A percentile compares a stretch with the other conserved stretches of the same genome.
phyloP scores from a whole-genome alignment of 2,113 vertebrate species.

The Polypterus senegalus region DNA sequence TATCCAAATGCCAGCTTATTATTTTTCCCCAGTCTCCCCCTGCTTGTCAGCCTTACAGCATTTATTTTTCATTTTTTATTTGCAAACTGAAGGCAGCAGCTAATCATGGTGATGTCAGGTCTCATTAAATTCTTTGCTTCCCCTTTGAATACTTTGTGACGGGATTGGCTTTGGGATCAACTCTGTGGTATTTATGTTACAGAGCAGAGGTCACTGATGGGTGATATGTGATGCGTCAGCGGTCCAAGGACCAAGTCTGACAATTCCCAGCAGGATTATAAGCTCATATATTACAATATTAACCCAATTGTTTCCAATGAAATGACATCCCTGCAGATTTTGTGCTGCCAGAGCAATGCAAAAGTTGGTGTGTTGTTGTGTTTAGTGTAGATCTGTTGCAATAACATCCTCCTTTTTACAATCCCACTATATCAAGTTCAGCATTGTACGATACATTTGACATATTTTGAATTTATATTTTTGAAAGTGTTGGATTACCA shows the following conservation, averaged over 20 bases:
- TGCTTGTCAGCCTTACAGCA: background rate
- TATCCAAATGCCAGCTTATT: background rate
- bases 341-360: too few species aligned
- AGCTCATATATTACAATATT: background rate
- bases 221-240: slow-evolving; percentile 25
- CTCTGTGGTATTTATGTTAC: slow-evolving; percentile 22
- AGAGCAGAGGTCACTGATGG: slow-evolving; percentile 10
- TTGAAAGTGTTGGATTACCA: too few species aligned
- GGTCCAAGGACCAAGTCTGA: slow-evolving; percentile 12
- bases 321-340: background rate
- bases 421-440: too few species aligned
- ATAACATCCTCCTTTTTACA: too few species aligned
- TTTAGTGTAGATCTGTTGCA: too few species aligned
- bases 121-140: slow-evolving; percentile 16
- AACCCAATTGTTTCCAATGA: background rate
- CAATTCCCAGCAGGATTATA: slow-evolving; percentile 13
- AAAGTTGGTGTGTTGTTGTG: too few species aligned
- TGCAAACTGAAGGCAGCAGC: slow-evolving; percentile 20
- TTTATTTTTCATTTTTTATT: slow-evolving; percentile 17
- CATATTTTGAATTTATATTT: too few species aligned
- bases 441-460: too few species aligned
- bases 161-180: slow-evolving; percentile 15
- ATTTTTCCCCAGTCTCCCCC: background rate
- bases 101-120: slow-evolving; percentile 23
- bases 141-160: slow-evolving; percentile 11